Percentiles rank a stretch among this genome's conserved stretches.
phyloP scores from a whole-genome alignment of 2,113 vertebrate species.

The Chionodraco myersi region DNA sequence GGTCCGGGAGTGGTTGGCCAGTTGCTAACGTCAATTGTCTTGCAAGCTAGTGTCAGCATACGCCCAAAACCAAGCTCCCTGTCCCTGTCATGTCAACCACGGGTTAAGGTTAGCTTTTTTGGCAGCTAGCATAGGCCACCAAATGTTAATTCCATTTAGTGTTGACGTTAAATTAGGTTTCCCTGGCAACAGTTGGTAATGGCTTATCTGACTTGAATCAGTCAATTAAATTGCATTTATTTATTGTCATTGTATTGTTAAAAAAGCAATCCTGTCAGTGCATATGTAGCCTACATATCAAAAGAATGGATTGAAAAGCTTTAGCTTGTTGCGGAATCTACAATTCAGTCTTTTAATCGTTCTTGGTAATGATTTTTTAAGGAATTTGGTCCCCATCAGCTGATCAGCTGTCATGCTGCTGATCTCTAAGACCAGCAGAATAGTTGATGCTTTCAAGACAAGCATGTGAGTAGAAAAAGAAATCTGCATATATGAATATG shows the following conservation, averaged over 20 bases:
- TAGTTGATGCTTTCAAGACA: not conserved
- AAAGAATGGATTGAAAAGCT: too few relatives aligned
- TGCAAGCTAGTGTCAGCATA: not conserved
- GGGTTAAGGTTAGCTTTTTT: not conserved
- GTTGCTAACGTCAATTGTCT: not conserved
- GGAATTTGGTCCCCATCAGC: not conserved
- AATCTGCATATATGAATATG: constrained; percentile 1
- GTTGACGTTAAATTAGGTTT: not conserved
- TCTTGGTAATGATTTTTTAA: not conserved
- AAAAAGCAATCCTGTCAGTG: too few relatives aligned
- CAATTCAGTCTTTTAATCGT: too few relatives aligned
- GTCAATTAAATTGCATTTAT: not conserved
- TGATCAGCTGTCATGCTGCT: not conserved
- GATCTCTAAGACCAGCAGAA: not conserved
- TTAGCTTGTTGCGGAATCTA: too few relatives aligned
- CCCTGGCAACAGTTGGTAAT: too few relatives aligned
- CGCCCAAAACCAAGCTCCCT: not conserved
- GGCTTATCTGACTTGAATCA: not conserved
- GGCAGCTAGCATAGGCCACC: not conserved
- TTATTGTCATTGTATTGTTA: too few relatives aligned
- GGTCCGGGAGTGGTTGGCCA: not conserved
- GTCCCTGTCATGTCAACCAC: not conserved
- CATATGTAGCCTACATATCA: too few relatives aligned
- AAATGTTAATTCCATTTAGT: not conserved
- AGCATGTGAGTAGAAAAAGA: not conserved